Evolutionary conservation across 2,797 vertebrate genomes (phyloP), one percentile per base, ranked within the genome.

Genomic region (Centroberyx gerrardi): DNA sequence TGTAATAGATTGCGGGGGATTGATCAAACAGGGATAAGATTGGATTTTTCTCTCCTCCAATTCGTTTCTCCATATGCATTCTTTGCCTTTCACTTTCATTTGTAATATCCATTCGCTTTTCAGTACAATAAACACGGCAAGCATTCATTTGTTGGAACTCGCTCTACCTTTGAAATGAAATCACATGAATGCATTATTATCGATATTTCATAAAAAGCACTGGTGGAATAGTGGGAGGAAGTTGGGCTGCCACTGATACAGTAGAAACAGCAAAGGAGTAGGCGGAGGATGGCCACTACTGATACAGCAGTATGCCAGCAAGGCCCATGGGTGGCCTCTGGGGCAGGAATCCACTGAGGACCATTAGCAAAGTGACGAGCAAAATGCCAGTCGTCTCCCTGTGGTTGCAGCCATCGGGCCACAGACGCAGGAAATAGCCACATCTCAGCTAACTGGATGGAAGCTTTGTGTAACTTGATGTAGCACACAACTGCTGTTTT

Each of bases 401-500:
- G 51, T 18, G 8, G n/a, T 10, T 52, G 4, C 51, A 36, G 33
- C 33, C 8, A 12, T 52, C 3, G n/a, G 18, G 51, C 6, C 38
- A 38, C 27, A 31, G 27, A 2, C 14, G 9, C 64, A 82, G 85
- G 70, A 79, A 76, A 22, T 0, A 17, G 54, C 74, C 55, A 76
- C 62, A 51, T 0, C 53, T 17, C 14, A 62, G 49, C 9, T 29
- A 51, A 72, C 28, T 70, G 42, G 15, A 53, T 14, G 51, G 40
- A 42, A 75, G 65, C 68, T 18, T 17, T 18, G 46, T 59, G 56
- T 13, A 44, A 22, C 22, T n/a, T 22, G 38, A 49, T 28, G 40
- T 51, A 66, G 62, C 71, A 60, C 31, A 46, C 48, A 76, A 75
- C 52, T 67, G 72, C 60, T 79, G 22, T 56, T 85, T 68, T 73